Evolutionary conservation across 2,888 invertebrate species (phyloP), one percentile per base, ranked within the genome.

Genomic region (Lottia gigantea): DNA sequence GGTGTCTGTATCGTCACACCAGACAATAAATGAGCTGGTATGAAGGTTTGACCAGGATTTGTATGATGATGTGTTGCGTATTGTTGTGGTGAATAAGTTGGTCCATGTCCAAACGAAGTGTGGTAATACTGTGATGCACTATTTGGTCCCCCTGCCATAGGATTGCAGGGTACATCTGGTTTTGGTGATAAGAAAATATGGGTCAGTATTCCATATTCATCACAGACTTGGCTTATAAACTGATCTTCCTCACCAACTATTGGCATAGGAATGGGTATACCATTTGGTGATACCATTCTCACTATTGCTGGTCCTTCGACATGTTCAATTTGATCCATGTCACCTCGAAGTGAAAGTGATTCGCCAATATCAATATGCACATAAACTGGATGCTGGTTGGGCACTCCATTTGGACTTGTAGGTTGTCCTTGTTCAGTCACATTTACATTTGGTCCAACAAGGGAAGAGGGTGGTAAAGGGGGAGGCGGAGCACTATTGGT

Each of bases 201-300:
- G 79, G 95, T 92, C 87, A 97, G 91, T 82, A 93, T 93, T 77
- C 94, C 94, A 89, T 92, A 93, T 90, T 96, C 96, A 90, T 96
- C 96, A 82, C 96, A 93, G 86, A 96, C 95, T 88, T 95, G 96
- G 89, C 94, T 94, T 87, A 96, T 95, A 88, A 95, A 93, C 91
- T 96, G 94, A 78, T 95, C 96, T 70, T 94, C 94, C 75, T 96
- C 95, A 82, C 96, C 95, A 90, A 95, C 94, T 87, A 96, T 94
- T 70, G 95, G 95, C 92, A 96, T 94, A 74, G 94, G 93, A 83
- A 93, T 91, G 70, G 93, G 93, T 72, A 94, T 93, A 81, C 92
- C 92, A 89, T 92, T 93, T 85, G 94, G 93, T 81, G 94, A 94
- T 83, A 95, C 94, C 94, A 95, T 94, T 83, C 94, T 93, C 82